Percentiles rank a stretch among this genome's conserved stretches.
phyloP scores from a whole-genome alignment of 2,797 vertebrate genomes.

The Clarias laeviceps region DNA sequence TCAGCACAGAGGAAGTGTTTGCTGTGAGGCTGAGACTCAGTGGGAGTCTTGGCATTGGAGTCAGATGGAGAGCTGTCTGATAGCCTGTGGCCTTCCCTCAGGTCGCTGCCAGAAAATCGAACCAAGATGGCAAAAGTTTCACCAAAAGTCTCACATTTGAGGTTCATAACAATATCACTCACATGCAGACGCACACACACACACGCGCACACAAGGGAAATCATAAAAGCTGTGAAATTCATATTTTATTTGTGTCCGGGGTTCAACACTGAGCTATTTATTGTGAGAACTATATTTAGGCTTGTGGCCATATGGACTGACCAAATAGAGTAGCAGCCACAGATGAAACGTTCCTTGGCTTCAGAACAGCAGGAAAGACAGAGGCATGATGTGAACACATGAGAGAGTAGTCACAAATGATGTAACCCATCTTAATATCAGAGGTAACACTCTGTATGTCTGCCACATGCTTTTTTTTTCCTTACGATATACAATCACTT shows the following conservation, averaged over 20 bases:
- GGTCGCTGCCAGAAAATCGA: constrained; percentile 42
- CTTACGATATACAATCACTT: neutral
- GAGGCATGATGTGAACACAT: neutral
- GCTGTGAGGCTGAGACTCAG: constrained; percentile 26
- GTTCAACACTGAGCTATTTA: constrained; percentile 23
- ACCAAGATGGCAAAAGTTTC: constrained; percentile 48
- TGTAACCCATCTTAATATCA: neutral
- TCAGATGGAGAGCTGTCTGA: constrained; percentile 57
- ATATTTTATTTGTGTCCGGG: constrained; percentile 24
- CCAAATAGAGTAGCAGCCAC: neutral
- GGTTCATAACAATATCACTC: constrained; percentile 10
- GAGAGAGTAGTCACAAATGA: neutral
- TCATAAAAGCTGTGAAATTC: constrained; percentile 35
- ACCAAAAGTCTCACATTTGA: constrained; percentile 22
- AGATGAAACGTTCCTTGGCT: constrained; percentile 4
- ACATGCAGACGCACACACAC: neutral
- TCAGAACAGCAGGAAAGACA: neutral
- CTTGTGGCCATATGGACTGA: constrained; percentile 15
- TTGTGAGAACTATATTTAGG: constrained; percentile 32
- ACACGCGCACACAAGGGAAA: constrained; percentile 13
- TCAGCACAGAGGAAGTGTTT: neutral
- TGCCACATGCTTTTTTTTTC: neutral
- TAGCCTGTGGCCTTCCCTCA: constrained; percentile 43
- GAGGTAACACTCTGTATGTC: neutral
- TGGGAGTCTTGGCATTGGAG: constrained; percentile 29